Percentiles rank a stretch among this genome's conserved stretches.
phyloP scores from a whole-genome alignment of 2,888 invertebrate species.

The Toxonevra muliebris region DNA sequence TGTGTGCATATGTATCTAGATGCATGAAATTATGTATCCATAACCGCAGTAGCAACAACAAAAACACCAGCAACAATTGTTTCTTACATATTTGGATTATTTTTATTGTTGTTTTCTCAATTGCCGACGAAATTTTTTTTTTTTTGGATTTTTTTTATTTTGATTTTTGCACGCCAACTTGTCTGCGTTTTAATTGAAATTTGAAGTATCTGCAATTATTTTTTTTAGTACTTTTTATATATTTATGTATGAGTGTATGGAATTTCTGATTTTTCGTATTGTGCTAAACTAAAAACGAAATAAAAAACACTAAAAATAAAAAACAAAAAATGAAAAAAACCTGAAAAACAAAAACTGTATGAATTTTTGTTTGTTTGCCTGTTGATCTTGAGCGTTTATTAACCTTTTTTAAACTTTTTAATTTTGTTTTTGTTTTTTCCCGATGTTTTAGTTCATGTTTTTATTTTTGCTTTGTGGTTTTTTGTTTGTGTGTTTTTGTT shows the following conservation, averaged over 20 bases:
- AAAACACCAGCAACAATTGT: too few species aligned
- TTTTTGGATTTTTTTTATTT: too few species aligned
- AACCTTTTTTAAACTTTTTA: not conserved
- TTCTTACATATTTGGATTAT: too few species aligned
- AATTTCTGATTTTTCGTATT: not conserved
- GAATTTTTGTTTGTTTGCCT: not conserved
- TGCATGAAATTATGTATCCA: constrained; percentile 11
- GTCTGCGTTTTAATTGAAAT: constrained; percentile 7
- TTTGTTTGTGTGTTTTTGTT: too few species aligned
- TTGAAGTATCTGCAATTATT: too few species aligned
- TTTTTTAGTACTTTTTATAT: not conserved
- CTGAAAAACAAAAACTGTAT: not conserved
- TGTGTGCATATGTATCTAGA: constrained; percentile 14
- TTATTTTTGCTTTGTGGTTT: not conserved
- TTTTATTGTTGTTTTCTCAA: too few species aligned
- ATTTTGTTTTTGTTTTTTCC: not conserved
- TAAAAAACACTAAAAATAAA: not conserved
- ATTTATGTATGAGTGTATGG: not conserved
- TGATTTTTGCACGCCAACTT: constrained; percentile 7
- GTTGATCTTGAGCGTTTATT: constrained; percentile 7
- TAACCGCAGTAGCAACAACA: too few species aligned
- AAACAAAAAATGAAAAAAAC: not conserved
- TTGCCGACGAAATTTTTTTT: too few species aligned
- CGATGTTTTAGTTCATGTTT: not conserved
- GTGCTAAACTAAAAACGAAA: not conserved